Percentiles rank a stretch among this genome's conserved stretches.
These are phyloP conservation scores for Dicyrtoma fusca DNA, from an alignment of 2,888 invertebrate genomes.

Conservation along the genomic window DNA sequence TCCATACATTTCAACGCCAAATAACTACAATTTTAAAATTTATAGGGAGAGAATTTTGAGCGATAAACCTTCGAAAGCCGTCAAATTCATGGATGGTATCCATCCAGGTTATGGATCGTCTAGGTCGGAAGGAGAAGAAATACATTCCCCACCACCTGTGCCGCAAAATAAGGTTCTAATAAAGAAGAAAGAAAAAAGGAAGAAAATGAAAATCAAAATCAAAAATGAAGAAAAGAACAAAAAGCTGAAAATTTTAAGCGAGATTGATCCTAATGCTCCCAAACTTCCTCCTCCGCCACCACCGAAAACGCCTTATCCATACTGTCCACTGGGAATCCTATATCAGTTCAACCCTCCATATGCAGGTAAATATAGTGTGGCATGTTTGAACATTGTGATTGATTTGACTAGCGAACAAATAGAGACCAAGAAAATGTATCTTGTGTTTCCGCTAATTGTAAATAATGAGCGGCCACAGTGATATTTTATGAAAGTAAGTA, in stretches of 20 bases:
- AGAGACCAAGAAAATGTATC: too few relatives aligned
- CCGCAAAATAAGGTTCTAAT: slow-evolving; percentile 11
- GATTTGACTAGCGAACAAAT: too few relatives aligned
- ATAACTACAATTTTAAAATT: too few relatives aligned
- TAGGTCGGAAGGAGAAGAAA: slow-evolving; percentile 63
- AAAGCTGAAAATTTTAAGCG: slow-evolving; percentile 63
- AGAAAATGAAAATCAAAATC: slow-evolving; percentile 28
- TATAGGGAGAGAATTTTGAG: slow-evolving; percentile 14
- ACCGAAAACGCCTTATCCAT: slow-evolving; percentile 54
- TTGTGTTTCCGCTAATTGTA: too few relatives aligned
- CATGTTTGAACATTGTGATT: too few relatives aligned
- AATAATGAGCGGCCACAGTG: too few relatives aligned
- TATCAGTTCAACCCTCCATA: slow-evolving; percentile 56
- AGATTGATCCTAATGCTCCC: slow-evolving; percentile 21
- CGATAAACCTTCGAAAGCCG: slow-evolving; percentile 55
- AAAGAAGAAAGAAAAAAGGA: slow-evolving; percentile 40
- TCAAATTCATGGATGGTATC: slow-evolving; percentile 68
- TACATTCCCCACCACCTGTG: slow-evolving; percentile 64
- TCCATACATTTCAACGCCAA: too few relatives aligned
- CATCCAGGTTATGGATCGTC: slow-evolving; percentile 63
- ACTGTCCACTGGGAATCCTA: slow-evolving; percentile 54
- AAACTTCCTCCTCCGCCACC: slow-evolving; percentile 46
- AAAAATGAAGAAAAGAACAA: slow-evolving; percentile 62
- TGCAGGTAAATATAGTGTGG: slow-evolving; percentile 47
- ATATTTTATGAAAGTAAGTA: too few relatives aligned